These are phyloP conservation scores for Iphiclides podalirius DNA, from an alignment of 2,888 invertebrate species.

Conservation along the genomic window DNA sequence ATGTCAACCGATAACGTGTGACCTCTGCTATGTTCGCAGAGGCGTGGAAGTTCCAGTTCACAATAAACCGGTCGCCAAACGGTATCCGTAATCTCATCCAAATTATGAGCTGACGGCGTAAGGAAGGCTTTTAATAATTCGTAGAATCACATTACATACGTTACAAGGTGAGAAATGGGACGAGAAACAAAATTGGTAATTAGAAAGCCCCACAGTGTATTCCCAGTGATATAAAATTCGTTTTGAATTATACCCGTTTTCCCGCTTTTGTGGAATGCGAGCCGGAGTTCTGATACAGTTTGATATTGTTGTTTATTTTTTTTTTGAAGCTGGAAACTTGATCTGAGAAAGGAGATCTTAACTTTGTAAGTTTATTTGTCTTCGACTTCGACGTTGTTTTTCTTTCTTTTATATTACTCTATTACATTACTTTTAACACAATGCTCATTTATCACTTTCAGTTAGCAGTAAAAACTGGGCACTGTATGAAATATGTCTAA, in stretches of 20 bases:
- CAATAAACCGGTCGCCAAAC: slow-evolving; percentile 33
- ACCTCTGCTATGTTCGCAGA: slow-evolving; percentile 36
- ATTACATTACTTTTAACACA: background rate
- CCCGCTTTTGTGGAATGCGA: slow-evolving; percentile 36
- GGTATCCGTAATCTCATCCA: slow-evolving; percentile 50
- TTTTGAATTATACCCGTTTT: slow-evolving; percentile 42
- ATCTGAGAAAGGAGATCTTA: slow-evolving; percentile 17
- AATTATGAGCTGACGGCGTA: slow-evolving; percentile 53
- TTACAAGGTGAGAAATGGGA: slow-evolving; percentile 50
- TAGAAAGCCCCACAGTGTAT: slow-evolving; percentile 42
- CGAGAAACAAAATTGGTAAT: slow-evolving; percentile 59
- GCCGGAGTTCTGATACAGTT: slow-evolving; percentile 7
- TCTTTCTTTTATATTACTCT: too few relatives aligned
- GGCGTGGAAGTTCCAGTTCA: slow-evolving; percentile 27
- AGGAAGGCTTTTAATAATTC: slow-evolving; percentile 58
- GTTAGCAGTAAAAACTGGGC: too few relatives aligned
- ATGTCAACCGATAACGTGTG: slow-evolving; percentile 34
- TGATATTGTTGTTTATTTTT: slow-evolving; percentile 20
- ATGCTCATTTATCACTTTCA: too few relatives aligned
- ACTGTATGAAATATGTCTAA: too few relatives aligned
- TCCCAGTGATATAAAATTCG: slow-evolving; percentile 44
- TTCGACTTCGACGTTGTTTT: slow-evolving; percentile 6
- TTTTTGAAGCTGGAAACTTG: slow-evolving; percentile 22
- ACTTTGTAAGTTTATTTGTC: slow-evolving; percentile 18
- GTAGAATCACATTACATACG: slow-evolving; percentile 57